Percentiles rank a stretch among this genome's conserved stretches.
Evolutionary conservation across 2,888 invertebrate species (phyloP).

Genomic region (Bellardia bayeri): DNA sequence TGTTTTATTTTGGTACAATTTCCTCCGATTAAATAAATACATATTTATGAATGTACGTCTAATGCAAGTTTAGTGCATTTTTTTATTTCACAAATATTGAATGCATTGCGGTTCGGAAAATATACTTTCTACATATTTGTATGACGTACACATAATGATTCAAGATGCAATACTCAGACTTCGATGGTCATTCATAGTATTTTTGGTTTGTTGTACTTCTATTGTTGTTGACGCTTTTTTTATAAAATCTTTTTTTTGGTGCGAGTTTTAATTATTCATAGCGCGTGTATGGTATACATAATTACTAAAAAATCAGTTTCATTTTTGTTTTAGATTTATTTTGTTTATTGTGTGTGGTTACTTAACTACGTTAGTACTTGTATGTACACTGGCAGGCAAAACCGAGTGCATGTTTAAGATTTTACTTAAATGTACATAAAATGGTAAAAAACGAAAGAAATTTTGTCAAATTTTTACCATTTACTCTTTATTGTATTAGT

Average conservation of each 20-base stretch:
- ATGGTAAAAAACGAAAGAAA: too few relatives aligned
- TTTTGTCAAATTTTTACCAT: too few relatives aligned
- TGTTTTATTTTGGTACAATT: neutral
- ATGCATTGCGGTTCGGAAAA: slow-evolving; percentile 3
- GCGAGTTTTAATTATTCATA: slow-evolving; percentile 51
- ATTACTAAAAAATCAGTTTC: slow-evolving; percentile 50
- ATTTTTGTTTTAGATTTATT: slow-evolving; percentile 37
- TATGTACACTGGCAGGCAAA: neutral
- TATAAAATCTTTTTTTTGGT: slow-evolving; percentile 32
- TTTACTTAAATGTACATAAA: too few relatives aligned
- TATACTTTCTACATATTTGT: slow-evolving; percentile 22
- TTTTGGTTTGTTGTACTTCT: slow-evolving; percentile 37
- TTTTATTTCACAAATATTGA: slow-evolving; percentile 10
- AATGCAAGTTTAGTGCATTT: slow-evolving; percentile 2
- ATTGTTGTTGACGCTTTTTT: slow-evolving; percentile 14
- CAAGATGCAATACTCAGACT: slow-evolving; percentile 39
- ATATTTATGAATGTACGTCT: neutral
- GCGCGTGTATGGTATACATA: slow-evolving; percentile 33
- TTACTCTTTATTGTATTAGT: too few relatives aligned
- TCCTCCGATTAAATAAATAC: neutral
- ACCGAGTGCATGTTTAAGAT: too few relatives aligned
- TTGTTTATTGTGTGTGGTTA: slow-evolving; percentile 43
- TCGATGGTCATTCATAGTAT: slow-evolving; percentile 31
- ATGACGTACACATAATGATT: slow-evolving; percentile 32
- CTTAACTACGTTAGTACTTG: neutral